Base-by-base conservation (phyloP, 35 echinoderm and acorn worm species). In the Apostichopus japonicus region DNA sequence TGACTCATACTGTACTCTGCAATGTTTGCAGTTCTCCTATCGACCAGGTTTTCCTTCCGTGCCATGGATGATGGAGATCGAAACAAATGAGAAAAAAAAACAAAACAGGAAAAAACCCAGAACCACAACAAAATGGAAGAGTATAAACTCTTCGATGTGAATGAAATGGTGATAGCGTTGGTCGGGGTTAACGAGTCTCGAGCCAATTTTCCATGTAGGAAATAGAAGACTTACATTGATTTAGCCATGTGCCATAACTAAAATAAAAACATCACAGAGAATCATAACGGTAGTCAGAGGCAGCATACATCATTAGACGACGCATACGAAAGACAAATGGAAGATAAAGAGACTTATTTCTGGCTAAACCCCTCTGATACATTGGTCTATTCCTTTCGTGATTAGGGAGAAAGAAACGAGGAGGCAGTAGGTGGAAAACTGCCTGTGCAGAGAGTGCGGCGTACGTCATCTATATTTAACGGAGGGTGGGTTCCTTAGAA, bases 1-100 rank as follows among this genome's bases (percentile, higher is more conserved):
- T 84, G 81, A 84, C 81, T 84, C 81, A 84, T 84, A 84, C 70
- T 16, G 70, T 73, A 22, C 70, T 73, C 19, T 73, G 70, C 70
- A 73, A 73, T 73, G 14, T 16, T 22, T 16, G 70, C 70, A 73
- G 70, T 73, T 6, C 70, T 73, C 1, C 19, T 16, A 73, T 73
- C 70, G n/a, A 73, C 70, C 70, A 73, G 70, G 70, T 17, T 73
- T 73, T 17, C 57, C 57, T 61, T 61, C 57, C 33, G 13, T 61
- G 57, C 57, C 57, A 19, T 65, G 6, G 10, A 65, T 65, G 62
- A 17, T 65, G 62, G 62, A 65, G 62, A 65, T 13, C 16, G 33
- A 44, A 44, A 44, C 33, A 44, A 44, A 44, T 4, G 62, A 65
- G 10, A 65, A 9, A 65, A 65, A 65, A 65, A 65, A 3, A 65